Evolutionary conservation across 2,113 vertebrate genomes (phyloP).

Genomic region (Spea multiplicata): DNA sequence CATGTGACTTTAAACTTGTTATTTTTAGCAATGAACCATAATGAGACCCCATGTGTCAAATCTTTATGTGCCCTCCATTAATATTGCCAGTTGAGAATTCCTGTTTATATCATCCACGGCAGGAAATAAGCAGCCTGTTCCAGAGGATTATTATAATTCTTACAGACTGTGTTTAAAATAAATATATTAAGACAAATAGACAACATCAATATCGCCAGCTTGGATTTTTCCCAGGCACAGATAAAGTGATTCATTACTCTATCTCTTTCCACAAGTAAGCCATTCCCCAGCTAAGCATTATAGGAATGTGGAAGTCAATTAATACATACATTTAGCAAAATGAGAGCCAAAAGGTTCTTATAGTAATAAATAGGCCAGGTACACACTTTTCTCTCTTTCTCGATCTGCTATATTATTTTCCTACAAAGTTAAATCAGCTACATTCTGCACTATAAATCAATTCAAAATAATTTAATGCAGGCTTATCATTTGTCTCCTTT

Average conservation of each 20-base stretch:
- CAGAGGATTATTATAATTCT: background rate
- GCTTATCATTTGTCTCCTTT: no score
- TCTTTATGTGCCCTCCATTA: constrained; percentile 2
- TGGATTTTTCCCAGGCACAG: constrained; percentile 28
- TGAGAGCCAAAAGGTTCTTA: constrained; percentile 26
- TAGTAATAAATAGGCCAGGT: background rate
- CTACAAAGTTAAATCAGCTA: no score
- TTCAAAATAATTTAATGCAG: no score
- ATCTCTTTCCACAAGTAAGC: background rate
- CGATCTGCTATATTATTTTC: no score
- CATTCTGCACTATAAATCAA: no score
- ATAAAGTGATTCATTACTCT: constrained; percentile 32
- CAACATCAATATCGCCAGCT: constrained; percentile 14
- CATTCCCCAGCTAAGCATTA: constrained; percentile 26
- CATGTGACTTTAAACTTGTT: background rate
- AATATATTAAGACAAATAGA: constrained; percentile 35
- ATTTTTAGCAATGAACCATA: background rate
- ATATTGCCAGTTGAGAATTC: background rate
- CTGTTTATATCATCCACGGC: constrained; percentile 8
- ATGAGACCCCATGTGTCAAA: background rate
- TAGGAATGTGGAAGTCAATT: constrained; percentile 40
- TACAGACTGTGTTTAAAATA: constrained; percentile 26
- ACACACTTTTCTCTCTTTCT: no score
- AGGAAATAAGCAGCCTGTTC: background rate
- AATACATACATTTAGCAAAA: constrained; percentile 43